A percentile compares a stretch with the other conserved stretches of the same genome.
phyloP scores from a whole-genome alignment of 2,113 vertebrate species.

The Callithrix jacchus region DNA sequence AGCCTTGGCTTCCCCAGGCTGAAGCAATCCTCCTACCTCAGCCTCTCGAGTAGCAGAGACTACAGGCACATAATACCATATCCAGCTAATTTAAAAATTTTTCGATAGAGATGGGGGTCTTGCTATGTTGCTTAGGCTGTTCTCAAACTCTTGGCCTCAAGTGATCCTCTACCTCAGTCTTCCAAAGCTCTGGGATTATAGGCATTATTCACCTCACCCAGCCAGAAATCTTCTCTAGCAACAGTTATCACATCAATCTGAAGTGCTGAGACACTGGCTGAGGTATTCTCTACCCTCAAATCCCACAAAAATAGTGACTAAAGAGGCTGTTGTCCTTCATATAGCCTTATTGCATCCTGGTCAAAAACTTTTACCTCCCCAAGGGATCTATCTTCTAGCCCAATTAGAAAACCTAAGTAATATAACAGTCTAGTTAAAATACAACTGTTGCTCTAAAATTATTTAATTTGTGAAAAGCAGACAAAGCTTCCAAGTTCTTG shows the following conservation, averaged over 20 bases:
- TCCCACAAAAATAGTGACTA: not conserved
- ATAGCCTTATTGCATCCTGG: not conserved
- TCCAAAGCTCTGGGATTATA: no score
- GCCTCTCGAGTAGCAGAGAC: no score
- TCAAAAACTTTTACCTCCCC: not conserved
- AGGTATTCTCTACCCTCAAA: not conserved
- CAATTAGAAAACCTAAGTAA: not conserved
- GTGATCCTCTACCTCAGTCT: no score
- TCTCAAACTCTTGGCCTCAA: no score
- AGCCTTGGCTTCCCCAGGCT: no score
- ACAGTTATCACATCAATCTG: not conserved
- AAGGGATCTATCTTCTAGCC: not conserved
- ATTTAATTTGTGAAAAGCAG: not conserved
- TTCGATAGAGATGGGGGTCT: no score
- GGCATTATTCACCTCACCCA: no score
- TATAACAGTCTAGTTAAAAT: not conserved
- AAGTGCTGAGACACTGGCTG: not conserved
- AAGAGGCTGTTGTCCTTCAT: not conserved
- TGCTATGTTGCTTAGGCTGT: no score
- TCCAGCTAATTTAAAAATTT: no score
- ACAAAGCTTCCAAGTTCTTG: conserved; percentile 24
- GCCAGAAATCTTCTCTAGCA: no score
- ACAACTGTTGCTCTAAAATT: not conserved
- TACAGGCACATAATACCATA: no score
- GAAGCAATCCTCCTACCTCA: no score